These are phyloP conservation scores for Lepidurus packardi DNA, from an alignment of 1,140 invertebrate species.

Conservation along the genomic window DNA sequence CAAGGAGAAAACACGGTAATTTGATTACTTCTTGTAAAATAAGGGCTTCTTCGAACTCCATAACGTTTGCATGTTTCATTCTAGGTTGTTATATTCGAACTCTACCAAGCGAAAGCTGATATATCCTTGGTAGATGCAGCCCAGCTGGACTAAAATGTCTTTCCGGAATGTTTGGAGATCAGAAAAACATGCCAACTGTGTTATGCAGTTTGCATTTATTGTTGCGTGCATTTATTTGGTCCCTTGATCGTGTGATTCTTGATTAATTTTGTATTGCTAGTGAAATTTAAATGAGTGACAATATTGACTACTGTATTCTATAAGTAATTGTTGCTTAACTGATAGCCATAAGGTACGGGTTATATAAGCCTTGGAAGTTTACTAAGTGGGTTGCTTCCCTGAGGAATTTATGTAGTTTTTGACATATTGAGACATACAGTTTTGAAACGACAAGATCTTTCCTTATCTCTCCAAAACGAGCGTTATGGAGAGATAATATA, in stretches of 20 bases:
- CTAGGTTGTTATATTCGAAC: slow-evolving; percentile 43
- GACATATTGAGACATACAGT: not conserved
- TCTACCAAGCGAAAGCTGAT: slow-evolving; percentile 36
- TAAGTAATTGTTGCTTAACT: slow-evolving; percentile 6
- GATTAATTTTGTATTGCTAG: not conserved
- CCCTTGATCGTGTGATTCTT: not conserved
- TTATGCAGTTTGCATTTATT: too few relatives aligned
- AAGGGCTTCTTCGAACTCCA: not conserved
- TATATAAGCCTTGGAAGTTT: not conserved
- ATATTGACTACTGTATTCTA: not conserved
- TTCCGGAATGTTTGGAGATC: not conserved
- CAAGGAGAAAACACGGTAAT: slow-evolving; percentile 49
- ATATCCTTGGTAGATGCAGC: slow-evolving; percentile 39
- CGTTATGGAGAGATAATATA: not conserved
- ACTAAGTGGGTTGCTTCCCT: not conserved
- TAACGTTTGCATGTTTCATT: slow-evolving; percentile 33
- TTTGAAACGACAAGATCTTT: not conserved
- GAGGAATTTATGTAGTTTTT: not conserved
- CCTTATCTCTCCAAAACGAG: too few relatives aligned
- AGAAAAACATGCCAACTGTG: not conserved
- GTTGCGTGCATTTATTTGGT: not conserved
- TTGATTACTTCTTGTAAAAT: not conserved
- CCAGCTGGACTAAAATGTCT: slow-evolving; percentile 34
- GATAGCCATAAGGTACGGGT: not conserved
- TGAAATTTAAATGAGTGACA: not conserved